phyloP scores from a whole-genome alignment of 2,113 vertebrate genomes.

The Aix galericulata region DNA sequence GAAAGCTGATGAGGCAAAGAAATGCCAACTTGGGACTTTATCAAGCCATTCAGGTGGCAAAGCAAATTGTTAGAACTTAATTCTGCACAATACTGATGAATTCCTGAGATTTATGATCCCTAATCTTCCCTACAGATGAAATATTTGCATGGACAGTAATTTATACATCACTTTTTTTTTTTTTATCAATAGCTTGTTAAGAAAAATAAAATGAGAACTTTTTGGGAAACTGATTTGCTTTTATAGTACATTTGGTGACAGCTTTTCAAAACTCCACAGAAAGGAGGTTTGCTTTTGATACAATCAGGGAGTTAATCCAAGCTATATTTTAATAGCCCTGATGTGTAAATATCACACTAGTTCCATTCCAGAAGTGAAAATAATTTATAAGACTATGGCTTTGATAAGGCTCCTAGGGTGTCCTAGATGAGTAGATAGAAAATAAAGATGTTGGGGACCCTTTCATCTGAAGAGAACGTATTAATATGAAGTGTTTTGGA shows the following conservation, averaged over 20 bases:
- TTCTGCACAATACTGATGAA: background rate
- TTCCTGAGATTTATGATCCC: background rate
- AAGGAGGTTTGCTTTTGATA: background rate
- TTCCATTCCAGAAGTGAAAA: background rate
- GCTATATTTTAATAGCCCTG: background rate
- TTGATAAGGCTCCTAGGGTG: background rate
- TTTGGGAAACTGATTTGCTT: background rate
- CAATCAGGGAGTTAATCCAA: background rate
- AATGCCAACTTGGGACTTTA: conserved; percentile 48
- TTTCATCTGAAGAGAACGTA: background rate
- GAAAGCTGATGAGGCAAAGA: conserved; percentile 66
- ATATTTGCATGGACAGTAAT: background rate
- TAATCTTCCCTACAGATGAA: background rate
- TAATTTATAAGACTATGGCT: background rate
- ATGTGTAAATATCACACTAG: background rate
- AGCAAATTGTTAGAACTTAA: background rate
- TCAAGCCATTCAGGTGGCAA: conserved; percentile 46
- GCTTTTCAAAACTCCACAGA: background rate
- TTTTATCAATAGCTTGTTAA: background rate
- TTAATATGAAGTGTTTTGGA: background rate
- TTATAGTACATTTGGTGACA: background rate
- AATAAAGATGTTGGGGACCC: background rate
- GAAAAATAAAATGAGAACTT: background rate
- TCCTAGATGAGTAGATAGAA: background rate
- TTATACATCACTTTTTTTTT: background rate